A percentile compares a stretch with the other conserved stretches of the same genome.
Evolutionary conservation across 2,888 invertebrate genomes (phyloP).

Genomic region (Trichogramma dendrolimi): DNA sequence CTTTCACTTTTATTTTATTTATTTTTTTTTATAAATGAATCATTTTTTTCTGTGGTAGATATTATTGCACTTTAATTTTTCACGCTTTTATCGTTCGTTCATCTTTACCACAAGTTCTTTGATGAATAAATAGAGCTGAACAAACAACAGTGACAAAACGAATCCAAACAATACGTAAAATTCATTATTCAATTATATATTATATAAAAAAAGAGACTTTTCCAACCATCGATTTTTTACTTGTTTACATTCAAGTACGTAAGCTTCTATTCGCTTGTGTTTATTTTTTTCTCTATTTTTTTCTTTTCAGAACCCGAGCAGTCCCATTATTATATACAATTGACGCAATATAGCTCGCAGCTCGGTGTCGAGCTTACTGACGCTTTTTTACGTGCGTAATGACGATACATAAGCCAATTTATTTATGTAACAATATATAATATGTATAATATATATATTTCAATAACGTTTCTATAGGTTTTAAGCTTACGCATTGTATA

Average conservation of each 20-base stretch:
- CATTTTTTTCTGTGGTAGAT: constrained; percentile 18
- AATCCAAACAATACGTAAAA: too few species aligned
- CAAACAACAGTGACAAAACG: too few species aligned
- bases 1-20: constrained; percentile 24
- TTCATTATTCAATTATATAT: too few species aligned
- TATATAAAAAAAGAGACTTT: too few species aligned
- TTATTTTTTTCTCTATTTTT: constrained; percentile 2
- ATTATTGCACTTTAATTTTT: constrained; percentile 27
- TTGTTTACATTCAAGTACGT: neutral
- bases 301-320: constrained; percentile 46
- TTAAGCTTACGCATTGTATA: too few species aligned
- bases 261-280: neutral
- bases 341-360: constrained; percentile 41
- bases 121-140: too few species aligned
- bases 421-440: constrained; percentile 25
- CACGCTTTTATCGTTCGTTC: too few species aligned
- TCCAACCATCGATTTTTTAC: constrained; percentile 1
- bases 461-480: too few species aligned
- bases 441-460: too few species aligned
- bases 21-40: constrained; percentile 21
- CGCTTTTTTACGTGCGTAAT: constrained; percentile 32
- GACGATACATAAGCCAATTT: constrained; percentile 30
- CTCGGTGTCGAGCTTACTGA: constrained; percentile 33
- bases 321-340: constrained; percentile 44
- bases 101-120: too few species aligned